These are phyloP conservation scores for Bolinopsis microptera DNA, from an alignment of 37 sponge, comb jelly and placozoan genomes.

Conservation along the genomic window DNA sequence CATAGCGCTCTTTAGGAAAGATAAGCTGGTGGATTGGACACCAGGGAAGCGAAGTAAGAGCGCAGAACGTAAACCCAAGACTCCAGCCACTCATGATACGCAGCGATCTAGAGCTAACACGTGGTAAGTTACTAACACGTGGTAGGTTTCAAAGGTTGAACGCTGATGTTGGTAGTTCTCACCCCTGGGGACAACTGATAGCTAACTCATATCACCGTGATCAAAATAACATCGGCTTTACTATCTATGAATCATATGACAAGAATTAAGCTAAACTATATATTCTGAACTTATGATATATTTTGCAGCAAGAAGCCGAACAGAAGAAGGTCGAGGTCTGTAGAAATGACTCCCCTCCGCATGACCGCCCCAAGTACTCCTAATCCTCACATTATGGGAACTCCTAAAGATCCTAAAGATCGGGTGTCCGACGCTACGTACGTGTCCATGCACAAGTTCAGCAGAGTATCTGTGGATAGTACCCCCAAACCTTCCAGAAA, in stretches of 20 bases:
- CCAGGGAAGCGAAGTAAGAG: slow-evolving; percentile 8
- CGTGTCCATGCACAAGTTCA: slow-evolving; percentile 47
- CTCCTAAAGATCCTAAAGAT: neutral
- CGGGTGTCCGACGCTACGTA: slow-evolving; percentile 36
- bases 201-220: too few species aligned
- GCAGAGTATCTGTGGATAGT: neutral
- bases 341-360: neutral
- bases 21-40: neutral
- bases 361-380: neutral
- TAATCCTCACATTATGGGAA: neutral
- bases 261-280: too few species aligned
- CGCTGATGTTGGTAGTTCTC: too few species aligned
- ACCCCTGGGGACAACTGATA: too few species aligned
- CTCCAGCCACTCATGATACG: neutral
- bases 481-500: neutral
- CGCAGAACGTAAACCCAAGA: neutral
- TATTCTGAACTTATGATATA: too few species aligned
- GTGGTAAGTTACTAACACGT: neutral
- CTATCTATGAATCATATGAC: too few species aligned
- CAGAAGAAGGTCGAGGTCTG: slow-evolving; percentile 1
- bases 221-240: too few species aligned
- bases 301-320: slow-evolving; percentile 27
- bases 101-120: neutral
- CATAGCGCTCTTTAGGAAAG: neutral
- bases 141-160: too few species aligned